phyloP scores from a whole-genome alignment of 2,113 vertebrate genomes.

The Chloebia gouldiae region DNA sequence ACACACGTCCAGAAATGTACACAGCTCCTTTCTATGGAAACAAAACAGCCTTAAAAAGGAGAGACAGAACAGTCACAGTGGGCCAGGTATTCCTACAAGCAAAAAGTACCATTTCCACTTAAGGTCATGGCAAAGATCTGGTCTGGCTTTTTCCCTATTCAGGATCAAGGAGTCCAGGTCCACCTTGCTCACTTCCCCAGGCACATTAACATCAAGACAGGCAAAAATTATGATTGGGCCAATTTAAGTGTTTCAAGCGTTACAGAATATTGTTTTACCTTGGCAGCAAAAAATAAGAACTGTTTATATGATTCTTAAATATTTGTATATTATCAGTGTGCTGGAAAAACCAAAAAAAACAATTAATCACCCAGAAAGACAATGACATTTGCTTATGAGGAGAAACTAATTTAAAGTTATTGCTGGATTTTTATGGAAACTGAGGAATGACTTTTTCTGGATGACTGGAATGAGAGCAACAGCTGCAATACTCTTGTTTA shows the following conservation, averaged over 20 bases:
- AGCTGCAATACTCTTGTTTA: background rate
- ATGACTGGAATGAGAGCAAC: background rate
- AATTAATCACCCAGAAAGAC: background rate
- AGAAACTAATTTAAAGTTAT: background rate
- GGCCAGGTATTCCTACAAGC: background rate
- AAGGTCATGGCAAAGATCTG: background rate
- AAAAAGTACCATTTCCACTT: background rate
- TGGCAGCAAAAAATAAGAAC: background rate
- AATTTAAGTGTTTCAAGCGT: background rate
- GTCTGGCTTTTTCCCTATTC: too few species aligned
- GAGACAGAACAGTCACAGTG: background rate
- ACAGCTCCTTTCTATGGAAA: background rate
- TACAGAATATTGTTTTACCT: background rate
- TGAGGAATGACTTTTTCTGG: background rate
- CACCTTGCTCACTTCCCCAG: background rate
- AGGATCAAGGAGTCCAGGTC: background rate
- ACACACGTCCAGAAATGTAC: background rate
- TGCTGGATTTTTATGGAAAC: background rate
- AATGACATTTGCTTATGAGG: background rate
- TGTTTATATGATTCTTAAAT: background rate
- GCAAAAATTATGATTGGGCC: background rate
- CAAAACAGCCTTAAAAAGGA: background rate
- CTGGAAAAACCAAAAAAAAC: background rate
- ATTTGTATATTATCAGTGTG: background rate
- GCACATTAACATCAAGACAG: fast-evolving